Evolutionary conservation across 2,888 invertebrate species (phyloP), one percentile per base, ranked within the genome.

Genomic region (Chironomus tentans): DNA sequence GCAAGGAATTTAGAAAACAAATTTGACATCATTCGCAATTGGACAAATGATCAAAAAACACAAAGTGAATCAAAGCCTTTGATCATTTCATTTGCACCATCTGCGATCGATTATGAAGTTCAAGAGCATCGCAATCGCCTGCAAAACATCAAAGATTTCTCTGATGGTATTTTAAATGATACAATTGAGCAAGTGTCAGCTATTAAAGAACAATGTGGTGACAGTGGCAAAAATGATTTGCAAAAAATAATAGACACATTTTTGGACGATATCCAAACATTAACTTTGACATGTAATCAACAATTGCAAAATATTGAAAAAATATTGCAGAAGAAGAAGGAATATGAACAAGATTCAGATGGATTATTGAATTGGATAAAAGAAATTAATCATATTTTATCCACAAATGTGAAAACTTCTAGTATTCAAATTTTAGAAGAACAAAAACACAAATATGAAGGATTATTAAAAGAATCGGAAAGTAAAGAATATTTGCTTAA

Each of bases 341-440:
- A 91, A 69, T 94, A 95, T 79, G 97, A 97, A 83, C 87, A 87
- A 65, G 91, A 93, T 77, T 87, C 93, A 70, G 91, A 92, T 77
- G 90, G 91, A 80, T 91, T 94, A 81, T 90, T 92, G 78, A 90
- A 92, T 79, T 97, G 97, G 97, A 85, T 96, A 56, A 92, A 93
- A 79, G 93, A 97, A 84, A 94, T 94, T 38, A 95, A 96, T 83
- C 92, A 93, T 0, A 92, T 93, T 3, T 91, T 93, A 1, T 91
- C 92, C 10, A 89, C 91, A 47, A 94, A 95, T 80, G 85, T 95
- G 3, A 88, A 93, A 65, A 89, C 92, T 21, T 90, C 93, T 0
- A 93, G 91, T 80, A 86, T 94, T 21, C 93, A 93, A 79, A 88
- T 94, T 0, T 84, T 97, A 38, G 92, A 95, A 82, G 95, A 96